Evolutionary conservation across 1,140 invertebrate genomes (phyloP).

Genomic region (Aphidius gifuensis): DNA sequence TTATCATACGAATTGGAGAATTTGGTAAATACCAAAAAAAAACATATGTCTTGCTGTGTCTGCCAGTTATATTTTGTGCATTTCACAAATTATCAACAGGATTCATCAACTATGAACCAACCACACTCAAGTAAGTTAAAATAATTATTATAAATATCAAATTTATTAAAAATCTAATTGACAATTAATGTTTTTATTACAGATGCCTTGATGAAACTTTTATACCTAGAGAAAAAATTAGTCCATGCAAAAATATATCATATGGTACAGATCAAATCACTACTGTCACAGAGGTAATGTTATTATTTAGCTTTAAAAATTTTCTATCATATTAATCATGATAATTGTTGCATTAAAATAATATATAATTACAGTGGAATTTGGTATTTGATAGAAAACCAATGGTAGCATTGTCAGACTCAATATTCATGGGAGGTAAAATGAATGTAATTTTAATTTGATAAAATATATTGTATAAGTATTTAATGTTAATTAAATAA

Average conservation of each 20-base stretch:
- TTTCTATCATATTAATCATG: constrained; percentile 32
- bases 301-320: constrained; percentile 21
- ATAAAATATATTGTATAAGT: too few relatives aligned
- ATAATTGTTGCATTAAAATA: too few relatives aligned
- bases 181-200: too few relatives aligned
- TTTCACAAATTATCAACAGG: constrained; percentile 75
- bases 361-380: constrained; percentile 60
- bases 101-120: constrained; percentile 57
- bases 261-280: not conserved
- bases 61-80: constrained; percentile 70
- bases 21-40: constrained; percentile 72
- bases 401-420: constrained; percentile 67
- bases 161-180: not conserved
- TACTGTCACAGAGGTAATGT: not conserved
- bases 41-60: constrained; percentile 68
- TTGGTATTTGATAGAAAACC: constrained; percentile 70
- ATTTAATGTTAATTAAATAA: too few relatives aligned
- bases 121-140: constrained; percentile 8
- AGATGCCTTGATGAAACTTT: too few relatives aligned
- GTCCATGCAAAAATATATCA: too few relatives aligned
- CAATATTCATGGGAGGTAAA: constrained; percentile 75
- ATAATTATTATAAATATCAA: not conserved
- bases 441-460: too few relatives aligned
- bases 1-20: constrained; percentile 67
- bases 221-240: too few relatives aligned